phyloP scores from a whole-genome alignment of 1,140 invertebrate species.

The Papilio dardanus region DNA sequence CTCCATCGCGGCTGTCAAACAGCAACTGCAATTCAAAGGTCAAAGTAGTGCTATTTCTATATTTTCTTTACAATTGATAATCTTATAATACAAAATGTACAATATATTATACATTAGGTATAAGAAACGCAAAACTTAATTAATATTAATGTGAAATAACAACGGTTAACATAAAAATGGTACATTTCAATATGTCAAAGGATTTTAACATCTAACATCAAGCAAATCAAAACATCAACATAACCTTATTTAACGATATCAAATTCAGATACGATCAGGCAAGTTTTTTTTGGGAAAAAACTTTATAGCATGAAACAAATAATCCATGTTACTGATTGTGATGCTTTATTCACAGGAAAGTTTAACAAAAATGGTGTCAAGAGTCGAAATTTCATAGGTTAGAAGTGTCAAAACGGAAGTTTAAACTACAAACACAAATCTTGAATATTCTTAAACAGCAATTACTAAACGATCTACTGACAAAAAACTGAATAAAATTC shows the following conservation, averaged over 20 bases:
- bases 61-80: background rate
- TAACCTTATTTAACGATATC: conserved; percentile 65
- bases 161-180: background rate
- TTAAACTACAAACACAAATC: conserved; percentile 55
- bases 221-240: conserved; percentile 79
- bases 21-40: background rate
- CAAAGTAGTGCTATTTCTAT: background rate
- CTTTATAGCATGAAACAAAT: background rate
- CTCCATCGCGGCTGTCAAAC: conserved; percentile 57
- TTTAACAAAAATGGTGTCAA: conserved; percentile 78
- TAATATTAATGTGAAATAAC: background rate
- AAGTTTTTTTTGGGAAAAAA: background rate
- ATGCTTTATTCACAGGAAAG: conserved; percentile 47
- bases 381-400: conserved; percentile 66
- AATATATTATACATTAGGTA: no score
- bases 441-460: conserved; percentile 40
- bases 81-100: background rate
- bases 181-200: conserved; percentile 32
- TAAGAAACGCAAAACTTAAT: background rate
- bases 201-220: conserved; percentile 51
- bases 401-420: conserved; percentile 74
- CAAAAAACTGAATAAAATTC: conserved; percentile 47
- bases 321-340: conserved; percentile 1
- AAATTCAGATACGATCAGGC: background rate
- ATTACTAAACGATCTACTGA: conserved; percentile 32